Conservation (phyloP, 2,888 invertebrate species). For the Itoplectis maculator region DNA sequence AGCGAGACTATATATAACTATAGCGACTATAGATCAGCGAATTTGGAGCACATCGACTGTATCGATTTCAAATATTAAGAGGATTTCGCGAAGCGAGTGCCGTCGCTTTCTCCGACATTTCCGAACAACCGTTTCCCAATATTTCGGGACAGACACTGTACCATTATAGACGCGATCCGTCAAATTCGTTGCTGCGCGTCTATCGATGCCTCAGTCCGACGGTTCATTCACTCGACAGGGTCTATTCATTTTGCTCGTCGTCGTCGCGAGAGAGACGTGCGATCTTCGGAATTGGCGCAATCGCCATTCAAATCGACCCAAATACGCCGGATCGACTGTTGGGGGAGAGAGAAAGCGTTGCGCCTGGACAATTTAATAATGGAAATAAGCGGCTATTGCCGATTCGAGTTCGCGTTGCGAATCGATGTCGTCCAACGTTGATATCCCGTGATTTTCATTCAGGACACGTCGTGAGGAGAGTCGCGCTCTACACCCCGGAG, state of each 20-base stretch:
- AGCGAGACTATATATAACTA: not conserved
- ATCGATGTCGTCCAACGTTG: not conserved
- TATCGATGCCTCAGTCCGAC: not conserved
- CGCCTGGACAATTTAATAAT: not conserved
- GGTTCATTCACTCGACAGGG: constrained; percentile 12
- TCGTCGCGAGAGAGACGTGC: not conserved
- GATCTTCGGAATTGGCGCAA: constrained; percentile 6
- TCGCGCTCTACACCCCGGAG: constrained; percentile 89
- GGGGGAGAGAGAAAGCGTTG: no score
- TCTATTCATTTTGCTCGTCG: constrained; percentile 15
- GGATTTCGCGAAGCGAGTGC: constrained; percentile 12
- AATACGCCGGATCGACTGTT: not conserved
- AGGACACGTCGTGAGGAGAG: constrained; percentile 90
- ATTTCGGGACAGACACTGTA: constrained; percentile 34
- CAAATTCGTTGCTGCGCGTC: constrained; percentile 27
- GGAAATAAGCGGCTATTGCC: not conserved
- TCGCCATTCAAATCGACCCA: constrained; percentile 7
- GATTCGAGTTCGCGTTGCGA: no score
- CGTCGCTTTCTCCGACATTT: constrained; percentile 31
- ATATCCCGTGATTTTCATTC: constrained; percentile 70
- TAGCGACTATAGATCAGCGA: constrained; percentile 3
- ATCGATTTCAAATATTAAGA: constrained; percentile 48
- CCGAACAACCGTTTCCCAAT: constrained; percentile 20
- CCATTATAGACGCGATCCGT: constrained; percentile 39
- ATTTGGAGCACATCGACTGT: not conserved